Base-by-base conservation (phyloP, 2,797 vertebrate species). In the Apogon hyalosoma region DNA sequence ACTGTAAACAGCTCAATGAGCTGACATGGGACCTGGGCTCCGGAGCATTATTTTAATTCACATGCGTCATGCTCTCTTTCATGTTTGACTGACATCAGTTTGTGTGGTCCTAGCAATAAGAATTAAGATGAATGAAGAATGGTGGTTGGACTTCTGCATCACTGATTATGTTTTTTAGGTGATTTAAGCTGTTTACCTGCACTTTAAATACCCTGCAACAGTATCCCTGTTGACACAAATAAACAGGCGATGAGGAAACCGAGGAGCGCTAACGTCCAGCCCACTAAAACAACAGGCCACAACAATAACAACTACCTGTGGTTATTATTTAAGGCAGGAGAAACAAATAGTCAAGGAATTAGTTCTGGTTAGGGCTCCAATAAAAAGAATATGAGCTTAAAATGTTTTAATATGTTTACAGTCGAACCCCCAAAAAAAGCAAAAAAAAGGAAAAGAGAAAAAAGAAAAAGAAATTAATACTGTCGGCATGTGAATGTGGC, bases 1-100 rank as follows among this genome's bases (percentile, higher is more conserved):
- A 87, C 69, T 86, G 82, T 90, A 87, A 91, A 91, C 87, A 91
- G 65, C 79, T 88, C 79, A 81, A 57, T 67, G 77, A 73, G 45
- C 65, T 80, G 77, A 86, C 85, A 86, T 73, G 59, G 76, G 70
- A 82, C 63, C 59, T 64, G 51, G 74, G 53, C 70, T 79, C 63
- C 52, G 33, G 39, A 74, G 73, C 79, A 55, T 53, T 66, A 66
- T 72, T 82, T 83, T 18, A 67, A 68, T 73, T 78, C 57, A 65
- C 43, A 75, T 76, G 76, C 76, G 65, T 75, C 76, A 82, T 69
- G 59, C 61, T 71, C 46, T 31, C 80, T 77, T 80, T 82, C 59
- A 80, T 79, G 75, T 87, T 76, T 85, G 80, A 90, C 63, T 75
- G 82, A 82, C 67, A 73, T 59, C 57, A 9, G 58, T 77, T 88